Conservation (phyloP, 2,113 vertebrate genomes). For the Nyctibius bracteatus region DNA sequence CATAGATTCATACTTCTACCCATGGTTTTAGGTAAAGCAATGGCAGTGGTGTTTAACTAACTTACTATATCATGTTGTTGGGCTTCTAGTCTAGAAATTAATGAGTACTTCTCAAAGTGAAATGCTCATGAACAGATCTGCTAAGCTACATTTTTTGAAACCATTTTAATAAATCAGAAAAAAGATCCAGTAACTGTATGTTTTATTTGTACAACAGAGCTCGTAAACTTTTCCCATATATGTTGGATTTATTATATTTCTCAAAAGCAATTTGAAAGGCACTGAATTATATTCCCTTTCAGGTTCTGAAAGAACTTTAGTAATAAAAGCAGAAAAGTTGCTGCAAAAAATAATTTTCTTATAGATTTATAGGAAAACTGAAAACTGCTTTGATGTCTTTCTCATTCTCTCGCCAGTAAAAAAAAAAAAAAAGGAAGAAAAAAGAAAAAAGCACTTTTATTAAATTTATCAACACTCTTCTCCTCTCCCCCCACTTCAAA, state of each 20-base stretch:
- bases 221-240: conserved; percentile 61
- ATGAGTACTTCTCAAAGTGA: conserved; percentile 8
- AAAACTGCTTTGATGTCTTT: conserved; percentile 77
- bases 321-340: conserved; percentile 73
- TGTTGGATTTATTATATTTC: conserved; percentile 72
- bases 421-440: no score
- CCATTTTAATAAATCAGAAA: conserved; percentile 50
- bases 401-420: conserved; percentile 55
- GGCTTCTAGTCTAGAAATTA: conserved; percentile 37
- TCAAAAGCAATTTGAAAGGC: conserved; percentile 70
- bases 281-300: conserved; percentile 67
- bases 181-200: conserved; percentile 5
- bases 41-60: not conserved
- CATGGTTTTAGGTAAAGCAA: not conserved
- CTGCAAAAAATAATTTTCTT: conserved; percentile 74
- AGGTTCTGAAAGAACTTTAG: conserved; percentile 58
- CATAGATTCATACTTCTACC: not conserved
- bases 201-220: conserved; percentile 21
- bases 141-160: not conserved
- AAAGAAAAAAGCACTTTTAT: conserved; percentile 46
- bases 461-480: conserved; percentile 68
- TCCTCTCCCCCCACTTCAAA: conserved; percentile 53
- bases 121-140: conserved; percentile 4
- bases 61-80: not conserved
- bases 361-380: conserved; percentile 76